Base-by-base conservation (phyloP, 2,888 invertebrate genomes). In the Melanophora roralis region DNA sequence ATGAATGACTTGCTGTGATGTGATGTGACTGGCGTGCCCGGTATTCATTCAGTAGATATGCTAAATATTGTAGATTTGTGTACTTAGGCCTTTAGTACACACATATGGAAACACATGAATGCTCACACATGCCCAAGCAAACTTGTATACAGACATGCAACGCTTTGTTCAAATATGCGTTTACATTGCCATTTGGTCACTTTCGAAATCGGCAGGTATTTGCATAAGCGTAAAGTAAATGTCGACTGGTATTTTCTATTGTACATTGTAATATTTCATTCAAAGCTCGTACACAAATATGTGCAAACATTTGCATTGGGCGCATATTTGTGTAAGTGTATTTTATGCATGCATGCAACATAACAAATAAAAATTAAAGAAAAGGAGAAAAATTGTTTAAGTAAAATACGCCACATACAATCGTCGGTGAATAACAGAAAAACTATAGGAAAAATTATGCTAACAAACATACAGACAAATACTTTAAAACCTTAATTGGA, bases 151-250 rank as follows among this genome's bases (percentile, higher is more conserved):
- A 40, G 12, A 45, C 21, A 53, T 23, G 45, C 36, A 75, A 64
- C 55, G 69, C 64, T 81, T 81, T 81, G 78, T 75, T 81, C 53
- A 81, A 81, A 73, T 75, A 79, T 81, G 79, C 79, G 76, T 82
- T 83, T 83, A 83, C 81, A 81, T 83, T 82, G 79, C 68, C 79
- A 81, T 82, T 83, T 83, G 81, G 83, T 76, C 83, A 82, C 83
- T 82, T 82, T 80, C 81, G 79, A 72, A 67, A 82, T 73, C 77
- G 67, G 78, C 16, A 27, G 67, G 53, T 80, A 82, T 82, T 82
- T 82, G 82, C 82, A 82, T 80, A 78, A 80, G 77, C 77, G 71
- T 74, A 78, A 78, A 67, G 76, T 77, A 77, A 77, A 77, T 77
- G 76, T 77, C 69, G 69, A 47, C 69, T 77, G 76, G 62, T 43